Conservation (phyloP, 2,113 vertebrate species). For the Parotia lawesii region DNA sequence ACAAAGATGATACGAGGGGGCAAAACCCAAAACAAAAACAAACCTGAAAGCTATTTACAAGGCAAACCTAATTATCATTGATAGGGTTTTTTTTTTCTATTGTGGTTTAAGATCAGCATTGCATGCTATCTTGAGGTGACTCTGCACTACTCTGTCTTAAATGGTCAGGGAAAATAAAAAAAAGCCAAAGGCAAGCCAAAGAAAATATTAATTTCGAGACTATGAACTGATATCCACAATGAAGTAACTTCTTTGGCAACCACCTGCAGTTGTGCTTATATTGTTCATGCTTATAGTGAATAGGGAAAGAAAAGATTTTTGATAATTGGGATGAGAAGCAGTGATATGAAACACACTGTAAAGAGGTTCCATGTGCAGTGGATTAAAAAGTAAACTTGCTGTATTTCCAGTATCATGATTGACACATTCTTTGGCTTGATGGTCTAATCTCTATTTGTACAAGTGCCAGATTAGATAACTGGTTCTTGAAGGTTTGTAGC, state of each 20-base stretch:
- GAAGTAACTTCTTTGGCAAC: conserved; percentile 60
- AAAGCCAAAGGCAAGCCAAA: conserved; percentile 48
- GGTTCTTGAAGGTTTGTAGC: not conserved
- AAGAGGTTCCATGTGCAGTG: conserved; percentile 8
- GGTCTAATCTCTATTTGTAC: not conserved
- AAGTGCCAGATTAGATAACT: not conserved
- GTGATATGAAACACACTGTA: conserved; percentile 33
- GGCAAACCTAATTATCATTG: not conserved
- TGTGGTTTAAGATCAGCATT: not conserved
- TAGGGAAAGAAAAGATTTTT: not conserved
- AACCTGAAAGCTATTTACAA: not conserved
- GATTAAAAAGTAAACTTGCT: conserved; percentile 15
- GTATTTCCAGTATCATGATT: not conserved
- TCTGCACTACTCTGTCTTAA: not conserved
- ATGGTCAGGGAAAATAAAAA: conserved; percentile 28
- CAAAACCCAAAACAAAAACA: not conserved
- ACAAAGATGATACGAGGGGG: fast-evolving
- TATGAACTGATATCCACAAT: conserved; percentile 32
- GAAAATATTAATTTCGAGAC: conserved; percentile 67
- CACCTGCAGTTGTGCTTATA: conserved; percentile 24
- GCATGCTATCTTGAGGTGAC: not conserved
- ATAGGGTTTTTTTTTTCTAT: not conserved
- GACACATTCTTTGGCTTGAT: conserved; percentile 9
- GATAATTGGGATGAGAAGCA: not conserved
- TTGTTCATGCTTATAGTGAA: conserved; percentile 13